Evolutionary conservation across 2,888 invertebrate species (phyloP).

Genomic region (Mythimna albipuncta): DNA sequence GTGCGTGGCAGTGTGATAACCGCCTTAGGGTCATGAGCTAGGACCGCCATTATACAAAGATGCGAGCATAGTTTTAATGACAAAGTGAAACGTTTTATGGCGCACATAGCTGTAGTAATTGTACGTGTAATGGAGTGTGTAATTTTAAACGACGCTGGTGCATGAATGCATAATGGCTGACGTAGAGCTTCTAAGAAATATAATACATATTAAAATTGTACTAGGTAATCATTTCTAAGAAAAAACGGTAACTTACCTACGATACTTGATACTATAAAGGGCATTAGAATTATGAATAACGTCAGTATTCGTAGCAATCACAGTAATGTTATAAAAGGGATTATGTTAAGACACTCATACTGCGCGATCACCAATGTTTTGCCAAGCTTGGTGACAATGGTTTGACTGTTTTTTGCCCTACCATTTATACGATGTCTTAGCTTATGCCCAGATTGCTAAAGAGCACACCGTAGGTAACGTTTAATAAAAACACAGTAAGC

Average conservation of each 20-base stretch:
- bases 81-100: conserved; percentile 42
- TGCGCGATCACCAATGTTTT: too few relatives aligned
- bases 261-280: neutral
- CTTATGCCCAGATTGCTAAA: too few relatives aligned
- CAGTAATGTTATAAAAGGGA: neutral
- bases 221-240: conserved; percentile 7
- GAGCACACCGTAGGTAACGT: too few relatives aligned
- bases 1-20: too few relatives aligned
- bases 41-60: conserved; percentile 18
- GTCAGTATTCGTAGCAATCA: neutral
- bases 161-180: conserved; percentile 14
- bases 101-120: conserved; percentile 33
- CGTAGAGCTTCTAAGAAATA: conserved; percentile 19
- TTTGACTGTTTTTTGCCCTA: neutral
- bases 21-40: conserved; percentile 14
- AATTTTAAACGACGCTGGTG: conserved; percentile 29
- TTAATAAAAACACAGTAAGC: too few relatives aligned
- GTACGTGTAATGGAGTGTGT: conserved; percentile 20
- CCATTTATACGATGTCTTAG: too few relatives aligned
- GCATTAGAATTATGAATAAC: conserved; percentile 9
- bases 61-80: conserved; percentile 44
- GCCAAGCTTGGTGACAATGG: too few relatives aligned
- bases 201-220: conserved; percentile 3
- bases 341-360: neutral
- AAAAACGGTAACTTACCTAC: conserved; percentile 29